These are phyloP conservation scores for Phalacrocorax brasilianus DNA, from an alignment of 2,113 vertebrate genomes.

Conservation along the genomic window DNA sequence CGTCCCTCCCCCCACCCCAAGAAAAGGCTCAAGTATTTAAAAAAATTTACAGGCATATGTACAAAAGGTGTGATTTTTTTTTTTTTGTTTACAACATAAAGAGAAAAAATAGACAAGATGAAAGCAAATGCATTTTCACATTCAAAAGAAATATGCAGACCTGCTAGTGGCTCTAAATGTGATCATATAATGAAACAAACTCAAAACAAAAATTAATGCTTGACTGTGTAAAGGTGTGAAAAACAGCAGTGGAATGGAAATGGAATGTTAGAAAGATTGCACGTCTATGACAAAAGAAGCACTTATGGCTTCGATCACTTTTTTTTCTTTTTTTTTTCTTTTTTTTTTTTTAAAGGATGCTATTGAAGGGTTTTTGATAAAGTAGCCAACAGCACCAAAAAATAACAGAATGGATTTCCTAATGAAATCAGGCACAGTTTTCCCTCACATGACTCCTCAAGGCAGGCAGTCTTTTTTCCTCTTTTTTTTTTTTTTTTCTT, in stretches of 20 bases:
- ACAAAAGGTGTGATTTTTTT: conserved; percentile 88
- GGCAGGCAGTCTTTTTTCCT: conserved; percentile 77
- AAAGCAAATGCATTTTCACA: conserved; percentile 88
- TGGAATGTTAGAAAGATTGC: conserved; percentile 99
- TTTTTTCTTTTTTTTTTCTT: background rate
- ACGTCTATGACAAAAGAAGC: conserved; percentile 91
- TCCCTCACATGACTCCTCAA: conserved; percentile 79
- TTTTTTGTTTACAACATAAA: conserved; percentile 83
- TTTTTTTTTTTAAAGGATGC: conserved; percentile 81
- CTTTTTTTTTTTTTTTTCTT: conserved; percentile 10
- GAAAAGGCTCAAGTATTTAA: conserved; percentile 99
- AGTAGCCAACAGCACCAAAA: conserved; percentile 98
- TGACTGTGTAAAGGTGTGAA: conserved; percentile 75
- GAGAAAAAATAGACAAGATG: conserved; percentile 82
- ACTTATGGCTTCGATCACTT: conserved; percentile 79
- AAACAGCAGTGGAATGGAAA: conserved; percentile 82
- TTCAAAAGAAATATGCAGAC: conserved; percentile 86
- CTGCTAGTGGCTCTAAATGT: conserved; percentile 93
- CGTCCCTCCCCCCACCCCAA: conserved; percentile 77
- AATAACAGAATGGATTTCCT: conserved; percentile 90
- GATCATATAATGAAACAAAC: conserved; percentile 72
- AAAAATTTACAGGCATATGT: conserved; percentile 99
- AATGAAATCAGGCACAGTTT: conserved; percentile 96
- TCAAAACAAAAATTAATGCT: conserved; percentile 78
- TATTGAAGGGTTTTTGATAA: conserved; percentile 89